These are phyloP conservation scores for Napeogenes sylphis DNA, from an alignment of 2,888 invertebrate species.

Conservation along the genomic window DNA sequence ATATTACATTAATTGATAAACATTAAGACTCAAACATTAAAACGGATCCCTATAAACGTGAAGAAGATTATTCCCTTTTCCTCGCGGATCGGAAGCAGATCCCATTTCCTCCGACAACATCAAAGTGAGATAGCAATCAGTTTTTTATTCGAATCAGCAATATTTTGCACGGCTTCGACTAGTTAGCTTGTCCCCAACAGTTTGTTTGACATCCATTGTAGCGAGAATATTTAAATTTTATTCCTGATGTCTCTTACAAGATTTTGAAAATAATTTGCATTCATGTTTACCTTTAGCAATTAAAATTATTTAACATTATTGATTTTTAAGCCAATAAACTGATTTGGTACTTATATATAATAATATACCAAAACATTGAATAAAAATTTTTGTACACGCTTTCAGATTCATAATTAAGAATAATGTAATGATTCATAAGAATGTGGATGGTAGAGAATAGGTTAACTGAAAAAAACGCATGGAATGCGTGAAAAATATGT, in stretches of 20 bases:
- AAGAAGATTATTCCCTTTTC: constrained; percentile 71
- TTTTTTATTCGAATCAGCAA: constrained; percentile 75
- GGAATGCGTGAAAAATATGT: too few relatives aligned
- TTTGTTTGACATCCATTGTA: constrained; percentile 36
- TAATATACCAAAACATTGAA: too few relatives aligned
- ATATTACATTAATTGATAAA: background rate
- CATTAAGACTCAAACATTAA: constrained; percentile 3
- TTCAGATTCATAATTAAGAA: too few relatives aligned
- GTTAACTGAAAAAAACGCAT: too few relatives aligned
- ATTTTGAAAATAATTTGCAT: background rate
- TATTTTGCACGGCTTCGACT: constrained; percentile 66
- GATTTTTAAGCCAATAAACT: background rate
- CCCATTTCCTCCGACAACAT: constrained; percentile 77
- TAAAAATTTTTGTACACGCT: too few relatives aligned
- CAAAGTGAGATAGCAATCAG: constrained; percentile 75
- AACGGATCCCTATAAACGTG: constrained; percentile 60
- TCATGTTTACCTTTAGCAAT: too few relatives aligned
- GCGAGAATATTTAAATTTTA: constrained; percentile 18
- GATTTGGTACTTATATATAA: too few relatives aligned
- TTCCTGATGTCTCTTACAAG: constrained; percentile 4
- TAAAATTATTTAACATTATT: background rate
- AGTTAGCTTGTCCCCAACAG: constrained; percentile 45
- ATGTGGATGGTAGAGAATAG: too few relatives aligned
- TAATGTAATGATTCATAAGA: too few relatives aligned
- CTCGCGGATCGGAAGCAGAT: constrained; percentile 73